Percentiles rank a stretch among this genome's conserved stretches.
Conservation (phyloP, 2,113 vertebrate genomes). For the Channa maculata region DNA sequence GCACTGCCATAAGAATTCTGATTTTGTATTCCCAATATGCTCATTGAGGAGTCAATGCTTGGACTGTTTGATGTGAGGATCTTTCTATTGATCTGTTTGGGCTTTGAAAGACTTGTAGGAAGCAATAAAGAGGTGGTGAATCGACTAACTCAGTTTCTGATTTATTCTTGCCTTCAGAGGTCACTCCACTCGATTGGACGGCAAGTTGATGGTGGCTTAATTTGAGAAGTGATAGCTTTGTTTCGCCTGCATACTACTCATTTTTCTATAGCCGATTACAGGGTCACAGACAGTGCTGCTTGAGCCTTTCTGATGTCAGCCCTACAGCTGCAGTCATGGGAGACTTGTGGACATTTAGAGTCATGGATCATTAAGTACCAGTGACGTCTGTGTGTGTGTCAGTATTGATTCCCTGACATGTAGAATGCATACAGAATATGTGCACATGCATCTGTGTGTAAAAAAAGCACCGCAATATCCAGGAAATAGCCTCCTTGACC, state of each 20-base stretch:
- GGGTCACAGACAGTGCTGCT: not conserved
- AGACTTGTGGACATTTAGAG: not conserved
- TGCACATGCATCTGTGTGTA: constrained; percentile 11
- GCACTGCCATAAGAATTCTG: not conserved
- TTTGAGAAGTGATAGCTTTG: constrained; percentile 51
- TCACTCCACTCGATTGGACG: constrained; percentile 34
- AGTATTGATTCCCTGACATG: not conserved
- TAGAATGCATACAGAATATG: not conserved
- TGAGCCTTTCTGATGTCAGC: not conserved
- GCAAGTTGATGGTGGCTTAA: constrained; percentile 49
- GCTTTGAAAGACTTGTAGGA: constrained; percentile 39
- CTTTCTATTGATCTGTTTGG: constrained; percentile 33
- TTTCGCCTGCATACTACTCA: not conserved
- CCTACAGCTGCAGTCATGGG: not conserved
- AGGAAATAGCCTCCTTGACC: not conserved
- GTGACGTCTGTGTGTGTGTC: constrained; percentile 20
- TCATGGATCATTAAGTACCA: constrained; percentile 27
- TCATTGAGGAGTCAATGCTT: not conserved
- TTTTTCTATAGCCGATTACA: not conserved
- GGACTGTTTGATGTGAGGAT: constrained; percentile 10
- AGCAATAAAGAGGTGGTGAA: constrained; percentile 60
- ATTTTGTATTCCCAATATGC: not conserved
- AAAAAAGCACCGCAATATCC: constrained; percentile 7
- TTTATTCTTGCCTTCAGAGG: constrained; percentile 49
- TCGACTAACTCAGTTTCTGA: constrained; percentile 47